phyloP scores from a whole-genome alignment of 1,140 invertebrate species.

The Yoshiicerus persimilis region DNA sequence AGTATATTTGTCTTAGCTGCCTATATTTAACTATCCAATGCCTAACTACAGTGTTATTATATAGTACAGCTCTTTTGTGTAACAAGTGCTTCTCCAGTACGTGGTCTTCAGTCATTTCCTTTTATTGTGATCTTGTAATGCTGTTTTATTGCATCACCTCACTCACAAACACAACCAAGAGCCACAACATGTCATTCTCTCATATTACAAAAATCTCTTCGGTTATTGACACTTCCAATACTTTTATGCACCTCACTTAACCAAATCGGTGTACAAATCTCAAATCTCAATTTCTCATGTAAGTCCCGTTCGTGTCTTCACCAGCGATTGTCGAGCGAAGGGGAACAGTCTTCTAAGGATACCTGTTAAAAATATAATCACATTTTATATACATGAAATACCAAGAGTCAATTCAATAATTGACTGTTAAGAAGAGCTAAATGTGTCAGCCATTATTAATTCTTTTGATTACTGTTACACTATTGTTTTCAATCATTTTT shows the following conservation, averaged over 20 bases:
- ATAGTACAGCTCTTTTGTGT: slow-evolving; percentile 5
- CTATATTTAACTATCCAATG: background rate
- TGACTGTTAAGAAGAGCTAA: background rate
- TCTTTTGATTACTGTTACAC: too few relatives aligned
- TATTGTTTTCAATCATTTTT: too few relatives aligned
- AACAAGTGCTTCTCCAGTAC: background rate
- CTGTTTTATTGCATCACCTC: background rate
- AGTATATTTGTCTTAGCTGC: background rate
- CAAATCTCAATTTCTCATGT: background rate
- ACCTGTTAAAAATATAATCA: background rate
- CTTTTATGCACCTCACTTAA: background rate
- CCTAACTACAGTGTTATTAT: background rate
- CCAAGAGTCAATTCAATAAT: background rate
- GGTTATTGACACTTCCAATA: background rate
- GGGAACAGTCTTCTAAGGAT: slow-evolving; percentile 28
- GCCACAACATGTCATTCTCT: background rate
- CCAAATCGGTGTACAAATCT: background rate
- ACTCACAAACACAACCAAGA: background rate
- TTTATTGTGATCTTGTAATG: background rate
- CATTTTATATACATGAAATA: background rate
- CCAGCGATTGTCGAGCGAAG: slow-evolving; percentile 34
- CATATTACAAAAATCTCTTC: background rate
- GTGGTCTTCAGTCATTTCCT: background rate
- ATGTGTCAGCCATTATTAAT: background rate
- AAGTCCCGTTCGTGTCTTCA: background rate